These are phyloP conservation scores for Crocodylus rhombifer DNA, from an alignment of 2,797 vertebrate genomes.

Conservation along the genomic window DNA sequence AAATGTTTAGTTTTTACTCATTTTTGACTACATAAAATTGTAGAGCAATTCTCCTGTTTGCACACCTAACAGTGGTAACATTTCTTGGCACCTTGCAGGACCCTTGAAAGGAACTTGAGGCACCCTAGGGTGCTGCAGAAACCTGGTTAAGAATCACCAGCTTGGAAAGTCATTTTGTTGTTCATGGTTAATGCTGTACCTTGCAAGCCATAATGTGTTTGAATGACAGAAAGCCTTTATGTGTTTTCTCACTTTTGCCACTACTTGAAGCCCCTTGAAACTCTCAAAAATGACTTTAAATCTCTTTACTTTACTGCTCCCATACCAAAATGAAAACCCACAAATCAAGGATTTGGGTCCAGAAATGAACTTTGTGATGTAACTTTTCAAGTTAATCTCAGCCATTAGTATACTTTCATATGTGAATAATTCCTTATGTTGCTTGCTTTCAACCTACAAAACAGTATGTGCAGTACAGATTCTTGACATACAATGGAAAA, in stretches of 20 bases:
- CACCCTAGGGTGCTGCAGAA: too few species aligned
- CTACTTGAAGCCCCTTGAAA: background rate
- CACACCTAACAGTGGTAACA: too few species aligned
- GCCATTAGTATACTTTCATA: background rate
- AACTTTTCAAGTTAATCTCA: background rate
- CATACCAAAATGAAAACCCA: background rate
- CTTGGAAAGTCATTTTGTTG: background rate
- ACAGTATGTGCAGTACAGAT: background rate
- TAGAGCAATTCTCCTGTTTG: too few species aligned
- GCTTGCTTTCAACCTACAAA: background rate
- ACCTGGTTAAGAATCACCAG: too few species aligned
- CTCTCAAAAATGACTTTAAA: slow-evolving; percentile 8
- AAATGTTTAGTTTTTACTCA: too few species aligned
- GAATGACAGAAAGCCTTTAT: background rate
- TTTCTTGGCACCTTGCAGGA: too few species aligned
- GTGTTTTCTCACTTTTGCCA: slow-evolving; percentile 17
- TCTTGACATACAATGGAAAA: too few species aligned
- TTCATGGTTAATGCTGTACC: background rate
- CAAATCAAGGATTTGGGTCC: fast-evolving
- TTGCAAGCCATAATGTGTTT: background rate
- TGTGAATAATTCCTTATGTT: background rate
- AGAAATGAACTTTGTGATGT: background rate
- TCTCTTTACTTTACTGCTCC: background rate
- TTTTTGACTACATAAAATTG: too few species aligned
- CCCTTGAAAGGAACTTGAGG: too few species aligned